Evolutionary conservation across 2,888 invertebrate genomes (phyloP), one percentile per base, ranked within the genome.

Genomic region (Drosophila fulvimacula): DNA sequence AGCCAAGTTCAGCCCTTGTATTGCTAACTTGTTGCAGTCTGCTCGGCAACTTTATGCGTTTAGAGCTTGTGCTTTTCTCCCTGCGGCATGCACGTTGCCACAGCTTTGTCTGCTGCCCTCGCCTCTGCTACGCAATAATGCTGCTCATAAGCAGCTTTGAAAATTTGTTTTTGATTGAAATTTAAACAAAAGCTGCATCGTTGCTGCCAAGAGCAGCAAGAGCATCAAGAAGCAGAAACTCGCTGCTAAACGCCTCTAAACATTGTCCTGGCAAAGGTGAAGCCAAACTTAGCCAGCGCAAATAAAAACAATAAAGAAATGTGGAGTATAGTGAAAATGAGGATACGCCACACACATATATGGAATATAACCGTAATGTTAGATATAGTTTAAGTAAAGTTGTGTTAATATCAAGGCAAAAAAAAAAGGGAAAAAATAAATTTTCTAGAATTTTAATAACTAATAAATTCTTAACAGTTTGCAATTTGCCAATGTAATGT

Each of bases 161-260:
- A 86, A 86, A 85, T 88, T 86, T 82, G 78, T 86, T 88, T 85
- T 70, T 82, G 67, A 83, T 88, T 75, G 81, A 88, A 88, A 80
- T 88, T 84, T 82, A 73, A 86, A 81, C 86, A 83, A 76, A 85
- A 73, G 70, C 67, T 59, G 67, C 75, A 63, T 55, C 53, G 48
- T 5, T 62, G 58, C 68, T 71, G 63, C 60, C 55, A 64, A 56
- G 49, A 76, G 56, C 51, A 70, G 42, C 63, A 55, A n/a, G n/a
- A n/a, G 30, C 19, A 53, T 5, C 2, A 39, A 39, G 6, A 53
- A 27, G 7, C 3, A 19, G 2, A 51, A 64, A 49, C 52, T 57
- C 27, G 11, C 24, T 42, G 41, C 57, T 67, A 72, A 64, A 61
- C 63, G 69, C 63, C 64, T 67, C 61, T 55, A 61, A 64, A 59